Conservation (phyloP, 2,888 invertebrate species). For the Diarsia rubi region DNA sequence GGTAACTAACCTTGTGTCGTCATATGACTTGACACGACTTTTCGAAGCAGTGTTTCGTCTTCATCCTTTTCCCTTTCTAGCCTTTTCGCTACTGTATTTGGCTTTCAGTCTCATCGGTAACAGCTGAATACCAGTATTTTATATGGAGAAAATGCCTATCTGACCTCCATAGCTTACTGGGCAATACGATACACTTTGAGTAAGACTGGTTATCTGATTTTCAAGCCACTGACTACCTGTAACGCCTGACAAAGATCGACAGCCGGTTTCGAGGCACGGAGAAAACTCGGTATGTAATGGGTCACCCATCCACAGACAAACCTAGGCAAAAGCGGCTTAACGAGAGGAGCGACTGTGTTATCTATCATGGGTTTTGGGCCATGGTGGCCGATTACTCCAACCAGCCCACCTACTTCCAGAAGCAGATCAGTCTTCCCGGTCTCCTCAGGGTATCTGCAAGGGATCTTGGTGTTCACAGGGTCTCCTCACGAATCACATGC, state of each 20-base stretch:
- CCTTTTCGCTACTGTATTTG: neutral
- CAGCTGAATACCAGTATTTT: neutral
- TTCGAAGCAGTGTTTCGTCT: no score
- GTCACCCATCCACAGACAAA: neutral
- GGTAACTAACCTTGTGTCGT: no score
- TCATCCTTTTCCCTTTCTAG: no score
- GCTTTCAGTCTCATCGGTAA: neutral
- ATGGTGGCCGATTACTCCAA: no score
- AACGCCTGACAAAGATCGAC: neutral
- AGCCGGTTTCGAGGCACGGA: neutral
- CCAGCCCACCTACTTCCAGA: no score
- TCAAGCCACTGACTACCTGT: neutral
- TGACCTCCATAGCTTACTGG: neutral
- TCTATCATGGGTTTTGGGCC: no score
- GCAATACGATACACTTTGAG: neutral
- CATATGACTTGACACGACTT: no score
- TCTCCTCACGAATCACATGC: no score
- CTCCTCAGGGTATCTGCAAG: no score
- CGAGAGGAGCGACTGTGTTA: neutral
- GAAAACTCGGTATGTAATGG: neutral
- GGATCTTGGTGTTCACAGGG: no score
- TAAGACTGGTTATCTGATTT: neutral
- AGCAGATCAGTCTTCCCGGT: no score
- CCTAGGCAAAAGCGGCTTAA: neutral
- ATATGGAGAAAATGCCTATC: neutral